A percentile compares a stretch with the other conserved stretches of the same genome.
These are phyloP conservation scores for Thymelicus lineola DNA, from an alignment of 2,888 invertebrate genomes.

Conservation along the genomic window DNA sequence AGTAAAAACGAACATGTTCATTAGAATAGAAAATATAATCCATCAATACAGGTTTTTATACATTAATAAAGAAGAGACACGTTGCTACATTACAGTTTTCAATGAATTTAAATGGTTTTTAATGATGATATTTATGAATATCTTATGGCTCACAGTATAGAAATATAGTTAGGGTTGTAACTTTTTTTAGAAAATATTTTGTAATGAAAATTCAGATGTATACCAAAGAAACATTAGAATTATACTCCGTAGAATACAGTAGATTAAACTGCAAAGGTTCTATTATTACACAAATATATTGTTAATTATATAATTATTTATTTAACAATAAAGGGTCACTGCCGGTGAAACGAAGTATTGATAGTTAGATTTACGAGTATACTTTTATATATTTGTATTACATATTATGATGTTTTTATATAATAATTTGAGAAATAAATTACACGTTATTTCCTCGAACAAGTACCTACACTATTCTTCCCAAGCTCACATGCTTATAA, in stretches of 20 bases:
- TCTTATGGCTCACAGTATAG: slow-evolving; percentile 17
- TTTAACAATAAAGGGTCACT: slow-evolving; percentile 49
- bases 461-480: slow-evolving; percentile 38
- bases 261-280: slow-evolving; percentile 40
- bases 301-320: slow-evolving; percentile 42
- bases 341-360: slow-evolving; percentile 58
- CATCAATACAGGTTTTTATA: slow-evolving; percentile 36
- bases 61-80: slow-evolving; percentile 7
- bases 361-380: slow-evolving; percentile 40
- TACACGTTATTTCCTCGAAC: slow-evolving; percentile 13
- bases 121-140: slow-evolving; percentile 2
- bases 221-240: slow-evolving; percentile 66
- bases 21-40: slow-evolving; percentile 21
- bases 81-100: slow-evolving; percentile 18
- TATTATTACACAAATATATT: slow-evolving; percentile 42
- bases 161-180: slow-evolving; percentile 23
- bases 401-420: slow-evolving; percentile 38
- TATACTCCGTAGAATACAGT: slow-evolving; percentile 37
- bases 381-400: slow-evolving; percentile 51
- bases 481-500: slow-evolving; percentile 43
- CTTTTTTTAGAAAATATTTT: slow-evolving; percentile 43
- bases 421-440: slow-evolving; percentile 29
- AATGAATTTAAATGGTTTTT: slow-evolving; percentile 25
- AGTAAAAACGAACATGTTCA: slow-evolving; percentile 16
- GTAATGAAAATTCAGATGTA: slow-evolving; percentile 55